phyloP scores from a whole-genome alignment of 2,797 vertebrate species.

The Lithobates sylvaticus region DNA sequence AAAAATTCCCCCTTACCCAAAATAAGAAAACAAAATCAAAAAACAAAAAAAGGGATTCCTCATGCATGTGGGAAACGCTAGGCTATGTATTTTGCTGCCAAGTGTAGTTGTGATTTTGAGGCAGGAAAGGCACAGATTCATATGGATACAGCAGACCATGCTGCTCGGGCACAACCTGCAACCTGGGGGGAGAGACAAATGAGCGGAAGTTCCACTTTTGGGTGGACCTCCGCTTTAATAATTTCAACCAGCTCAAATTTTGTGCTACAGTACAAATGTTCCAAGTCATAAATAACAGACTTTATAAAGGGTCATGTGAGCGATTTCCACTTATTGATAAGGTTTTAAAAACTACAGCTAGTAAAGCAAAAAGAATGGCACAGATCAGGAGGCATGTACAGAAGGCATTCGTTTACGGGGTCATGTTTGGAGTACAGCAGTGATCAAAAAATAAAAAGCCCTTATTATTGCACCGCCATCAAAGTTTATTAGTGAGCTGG shows the following conservation, averaged over 20 bases:
- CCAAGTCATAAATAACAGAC: background rate
- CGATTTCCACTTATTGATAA: background rate
- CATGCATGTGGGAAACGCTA: background rate
- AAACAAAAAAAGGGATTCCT: background rate
- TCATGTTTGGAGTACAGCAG: background rate
- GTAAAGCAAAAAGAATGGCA: constrained; percentile 1
- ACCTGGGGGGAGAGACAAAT: no score
- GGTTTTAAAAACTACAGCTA: background rate
- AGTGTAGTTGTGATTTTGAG: no score
- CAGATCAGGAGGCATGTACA: background rate
- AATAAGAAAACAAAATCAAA: no score
- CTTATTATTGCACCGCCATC: background rate
- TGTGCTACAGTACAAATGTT: background rate
- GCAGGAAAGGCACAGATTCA: no score
- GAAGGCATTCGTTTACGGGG: background rate
- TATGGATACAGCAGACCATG: no score
- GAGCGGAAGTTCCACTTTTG: no score
- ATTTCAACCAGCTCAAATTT: background rate
- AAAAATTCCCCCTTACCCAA: no score
- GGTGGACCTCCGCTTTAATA: no score
- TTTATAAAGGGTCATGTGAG: background rate
- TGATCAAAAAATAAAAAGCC: background rate
- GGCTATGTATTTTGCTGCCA: no score
- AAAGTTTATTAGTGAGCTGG: background rate
- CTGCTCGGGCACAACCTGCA: no score